Conservation (phyloP, 2,113 vertebrate species). For the Archilochus colubris region DNA sequence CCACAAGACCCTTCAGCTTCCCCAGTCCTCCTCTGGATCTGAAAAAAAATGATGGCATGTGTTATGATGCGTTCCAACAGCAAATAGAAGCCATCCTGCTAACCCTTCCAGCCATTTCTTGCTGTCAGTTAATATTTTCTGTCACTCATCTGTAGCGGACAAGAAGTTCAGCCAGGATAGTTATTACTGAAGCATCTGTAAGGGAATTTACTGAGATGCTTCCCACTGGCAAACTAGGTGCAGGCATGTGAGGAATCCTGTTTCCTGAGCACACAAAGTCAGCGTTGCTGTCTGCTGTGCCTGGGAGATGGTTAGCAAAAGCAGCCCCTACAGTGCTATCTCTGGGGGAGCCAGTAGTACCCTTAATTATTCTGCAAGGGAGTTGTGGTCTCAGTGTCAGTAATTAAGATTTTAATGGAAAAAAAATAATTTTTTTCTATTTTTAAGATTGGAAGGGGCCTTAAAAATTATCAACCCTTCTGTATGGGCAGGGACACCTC, state of each 20-base stretch:
- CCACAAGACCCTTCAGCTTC: background rate
- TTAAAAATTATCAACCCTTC: too few species aligned
- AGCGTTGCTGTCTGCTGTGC: accelerated
- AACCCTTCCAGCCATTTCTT: background rate
- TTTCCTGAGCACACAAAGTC: background rate
- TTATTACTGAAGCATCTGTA: background rate
- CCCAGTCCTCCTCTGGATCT: background rate
- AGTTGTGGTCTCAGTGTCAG: background rate
- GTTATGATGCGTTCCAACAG: background rate
- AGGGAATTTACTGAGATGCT: background rate
- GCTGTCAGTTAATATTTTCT: background rate
- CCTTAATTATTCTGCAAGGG: background rate
- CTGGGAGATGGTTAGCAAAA: background rate
- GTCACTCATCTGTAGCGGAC: background rate
- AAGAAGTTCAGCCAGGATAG: background rate
- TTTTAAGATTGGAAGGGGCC: too few species aligned
- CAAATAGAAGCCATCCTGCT: background rate
- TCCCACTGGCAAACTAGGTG: background rate
- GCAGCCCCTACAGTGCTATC: background rate
- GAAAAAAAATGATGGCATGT: background rate
- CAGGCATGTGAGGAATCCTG: background rate
- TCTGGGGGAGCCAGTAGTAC: background rate
- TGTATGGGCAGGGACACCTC: too few species aligned
- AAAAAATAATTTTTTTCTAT: too few species aligned
- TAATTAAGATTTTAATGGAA: background rate